Conservation (phyloP, 2,888 invertebrate species). For the Erannis defoliaria region DNA sequence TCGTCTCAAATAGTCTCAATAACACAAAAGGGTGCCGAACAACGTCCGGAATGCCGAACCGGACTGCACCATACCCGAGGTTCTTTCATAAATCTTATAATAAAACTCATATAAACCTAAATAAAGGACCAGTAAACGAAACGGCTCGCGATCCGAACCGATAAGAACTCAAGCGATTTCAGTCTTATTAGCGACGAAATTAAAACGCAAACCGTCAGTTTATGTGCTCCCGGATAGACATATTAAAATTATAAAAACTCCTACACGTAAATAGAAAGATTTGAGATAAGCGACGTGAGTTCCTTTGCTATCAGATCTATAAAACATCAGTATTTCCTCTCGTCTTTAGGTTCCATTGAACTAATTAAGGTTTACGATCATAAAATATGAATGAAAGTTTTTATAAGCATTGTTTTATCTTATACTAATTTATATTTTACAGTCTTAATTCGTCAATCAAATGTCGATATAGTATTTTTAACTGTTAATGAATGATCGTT, state of each 20-base stretch:
- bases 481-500: slow-evolving; percentile 37
- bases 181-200: slow-evolving; percentile 67
- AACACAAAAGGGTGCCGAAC: slow-evolving; percentile 61
- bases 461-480: slow-evolving; percentile 33
- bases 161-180: slow-evolving; percentile 69
- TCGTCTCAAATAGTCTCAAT: slow-evolving; percentile 68
- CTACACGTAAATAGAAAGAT: slow-evolving; percentile 52
- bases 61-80: slow-evolving; percentile 42
- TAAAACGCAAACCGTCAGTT: slow-evolving; percentile 68
- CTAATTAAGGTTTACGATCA: slow-evolving; percentile 40
- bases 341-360: slow-evolving; percentile 29
- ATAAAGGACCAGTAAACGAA: slow-evolving; percentile 51
- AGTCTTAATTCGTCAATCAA: slow-evolving; percentile 35
- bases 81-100: slow-evolving; percentile 68
- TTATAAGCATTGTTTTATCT: slow-evolving; percentile 34
- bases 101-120: slow-evolving; percentile 67
- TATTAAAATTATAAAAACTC: slow-evolving; percentile 58
- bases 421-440: slow-evolving; percentile 37
- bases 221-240: slow-evolving; percentile 57
- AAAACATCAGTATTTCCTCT: slow-evolving; percentile 32
- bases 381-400: slow-evolving; percentile 29
- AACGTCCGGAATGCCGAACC: slow-evolving; percentile 61
- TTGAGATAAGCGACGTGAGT: slow-evolving; percentile 49
- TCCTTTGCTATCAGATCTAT: slow-evolving; percentile 32
- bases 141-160: slow-evolving; percentile 53